Conservation (phyloP, 2,888 invertebrate genomes). For the Pilophorus perplexus region DNA sequence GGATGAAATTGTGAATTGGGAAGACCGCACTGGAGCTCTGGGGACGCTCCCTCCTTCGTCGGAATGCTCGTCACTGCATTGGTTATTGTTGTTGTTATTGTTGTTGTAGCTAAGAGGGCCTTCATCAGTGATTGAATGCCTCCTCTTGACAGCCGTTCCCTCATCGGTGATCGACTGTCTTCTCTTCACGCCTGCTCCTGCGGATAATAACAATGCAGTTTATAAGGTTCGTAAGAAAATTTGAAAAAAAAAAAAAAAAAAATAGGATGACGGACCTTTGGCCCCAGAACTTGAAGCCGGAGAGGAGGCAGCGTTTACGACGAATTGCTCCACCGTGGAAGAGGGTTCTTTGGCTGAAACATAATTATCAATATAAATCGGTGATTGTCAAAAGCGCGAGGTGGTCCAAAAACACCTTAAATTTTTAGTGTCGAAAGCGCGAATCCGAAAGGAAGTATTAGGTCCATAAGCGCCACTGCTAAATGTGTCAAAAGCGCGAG, state of each 20-base stretch:
- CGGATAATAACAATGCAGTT: background rate
- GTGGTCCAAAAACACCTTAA: too few species aligned
- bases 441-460: too few species aligned
- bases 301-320: background rate
- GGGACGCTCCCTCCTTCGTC: conserved; percentile 51
- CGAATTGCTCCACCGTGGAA: conserved; percentile 20
- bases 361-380: too few species aligned
- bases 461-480: too few species aligned
- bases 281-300: conserved; percentile 20
- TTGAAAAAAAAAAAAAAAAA: background rate
- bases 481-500: too few species aligned
- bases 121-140: background rate
- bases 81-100: background rate
- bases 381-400: too few species aligned
- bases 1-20: conserved; percentile 16
- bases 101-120: too few species aligned
- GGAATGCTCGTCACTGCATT: conserved; percentile 52
- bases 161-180: background rate
- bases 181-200: background rate
- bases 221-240: background rate
- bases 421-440: too few species aligned
- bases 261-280: conserved; percentile 6
- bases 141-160: background rate
- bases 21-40: background rate
- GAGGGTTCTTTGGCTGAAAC: conserved; percentile 1